Percentiles rank a stretch among this genome's conserved stretches.
phyloP scores from a whole-genome alignment of 92 coral and sea anemone species.

The Phenganax stokvisi region DNA sequence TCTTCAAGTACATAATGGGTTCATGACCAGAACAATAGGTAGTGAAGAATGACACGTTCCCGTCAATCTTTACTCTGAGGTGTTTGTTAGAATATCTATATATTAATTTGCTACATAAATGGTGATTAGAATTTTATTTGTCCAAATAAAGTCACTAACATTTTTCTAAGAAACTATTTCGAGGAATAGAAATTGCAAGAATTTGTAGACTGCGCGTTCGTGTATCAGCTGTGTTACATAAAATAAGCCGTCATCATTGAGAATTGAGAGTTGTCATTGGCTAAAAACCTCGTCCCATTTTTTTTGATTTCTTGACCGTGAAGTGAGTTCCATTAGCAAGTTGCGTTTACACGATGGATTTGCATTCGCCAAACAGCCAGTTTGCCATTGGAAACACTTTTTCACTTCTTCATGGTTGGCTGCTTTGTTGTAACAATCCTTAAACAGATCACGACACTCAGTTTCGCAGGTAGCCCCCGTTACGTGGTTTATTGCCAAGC shows the following conservation, averaged over 20 bases:
- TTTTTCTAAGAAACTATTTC: not conserved
- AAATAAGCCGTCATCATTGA: not conserved
- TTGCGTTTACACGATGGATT: not conserved
- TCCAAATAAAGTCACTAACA: conserved; percentile 8
- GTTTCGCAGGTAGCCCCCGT: not conserved
- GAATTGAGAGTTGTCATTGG: not conserved
- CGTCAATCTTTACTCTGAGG: not conserved
- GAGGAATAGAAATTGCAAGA: no score
- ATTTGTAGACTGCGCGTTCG: no score
- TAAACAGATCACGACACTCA: not conserved
- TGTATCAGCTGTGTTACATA: no score
- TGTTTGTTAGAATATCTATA: not conserved
- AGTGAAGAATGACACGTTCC: no score
- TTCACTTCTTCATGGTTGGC: not conserved
- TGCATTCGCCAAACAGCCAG: no score
- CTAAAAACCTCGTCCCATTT: conserved; percentile 3
- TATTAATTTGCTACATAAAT: conserved; percentile 11
- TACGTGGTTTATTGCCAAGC: not conserved
- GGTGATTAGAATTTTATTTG: not conserved
- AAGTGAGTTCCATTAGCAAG: not conserved
- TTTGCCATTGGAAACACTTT: not conserved
- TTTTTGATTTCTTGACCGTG: not conserved
- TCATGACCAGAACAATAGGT: no score
- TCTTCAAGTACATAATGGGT: no score
- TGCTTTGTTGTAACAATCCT: not conserved